phyloP scores from a whole-genome alignment of 92 coral and sea anemone genomes.

The Parazoanthus swiftii region DNA sequence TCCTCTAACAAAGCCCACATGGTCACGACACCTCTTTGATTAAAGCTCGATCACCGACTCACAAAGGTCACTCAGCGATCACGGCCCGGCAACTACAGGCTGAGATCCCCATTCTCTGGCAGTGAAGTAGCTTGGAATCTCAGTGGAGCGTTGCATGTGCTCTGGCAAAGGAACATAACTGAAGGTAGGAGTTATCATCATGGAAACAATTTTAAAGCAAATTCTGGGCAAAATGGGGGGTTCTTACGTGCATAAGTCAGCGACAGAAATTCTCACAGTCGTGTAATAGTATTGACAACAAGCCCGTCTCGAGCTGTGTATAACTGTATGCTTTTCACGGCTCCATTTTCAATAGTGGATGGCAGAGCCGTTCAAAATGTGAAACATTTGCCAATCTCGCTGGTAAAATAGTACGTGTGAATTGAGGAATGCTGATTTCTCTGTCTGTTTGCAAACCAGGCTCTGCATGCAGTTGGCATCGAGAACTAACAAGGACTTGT shows the following conservation, averaged over 20 bases:
- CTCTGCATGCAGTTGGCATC: neutral
- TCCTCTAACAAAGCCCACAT: neutral
- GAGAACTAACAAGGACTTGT: neutral
- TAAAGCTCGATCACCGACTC: conserved; percentile 1
- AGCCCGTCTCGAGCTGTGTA: neutral
- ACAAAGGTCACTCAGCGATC: conserved; percentile 3
- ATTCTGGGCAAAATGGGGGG: neutral
- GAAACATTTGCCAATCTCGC: neutral
- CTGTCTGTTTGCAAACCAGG: neutral
- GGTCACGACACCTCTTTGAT: conserved; percentile 8
- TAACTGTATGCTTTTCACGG: neutral
- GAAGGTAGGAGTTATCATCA: neutral
- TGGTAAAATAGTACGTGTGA: neutral
- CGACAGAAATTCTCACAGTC: conserved; percentile 3
- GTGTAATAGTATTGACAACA: neutral
- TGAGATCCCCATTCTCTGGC: neutral
- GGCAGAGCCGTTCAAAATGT: neutral
- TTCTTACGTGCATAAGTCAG: neutral
- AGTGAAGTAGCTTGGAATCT: neutral
- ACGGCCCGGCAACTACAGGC: neutral
- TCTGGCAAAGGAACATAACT: neutral
- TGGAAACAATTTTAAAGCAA: too few species aligned
- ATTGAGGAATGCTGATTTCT: neutral
- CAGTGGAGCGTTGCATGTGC: conserved; percentile 9
- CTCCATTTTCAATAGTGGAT: neutral